phyloP scores from a whole-genome alignment of 2,797 vertebrate genomes.

The Aphelocoma californica region DNA sequence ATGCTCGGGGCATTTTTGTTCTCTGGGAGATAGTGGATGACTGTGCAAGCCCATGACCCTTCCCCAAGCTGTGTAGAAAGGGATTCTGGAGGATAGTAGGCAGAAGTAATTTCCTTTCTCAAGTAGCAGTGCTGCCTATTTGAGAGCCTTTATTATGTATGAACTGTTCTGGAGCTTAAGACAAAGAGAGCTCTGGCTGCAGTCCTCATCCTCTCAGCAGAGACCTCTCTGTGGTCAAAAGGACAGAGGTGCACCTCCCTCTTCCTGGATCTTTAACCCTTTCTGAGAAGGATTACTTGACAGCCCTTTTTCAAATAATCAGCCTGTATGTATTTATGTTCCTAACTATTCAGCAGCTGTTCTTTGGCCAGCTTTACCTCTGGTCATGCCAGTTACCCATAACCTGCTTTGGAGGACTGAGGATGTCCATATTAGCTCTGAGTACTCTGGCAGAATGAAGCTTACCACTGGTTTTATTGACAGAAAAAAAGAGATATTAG shows the following conservation, averaged over 20 bases:
- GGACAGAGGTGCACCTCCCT: neutral
- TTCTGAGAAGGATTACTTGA: neutral
- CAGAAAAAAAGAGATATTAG: neutral
- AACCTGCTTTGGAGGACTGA: neutral
- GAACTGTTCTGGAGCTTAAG: neutral
- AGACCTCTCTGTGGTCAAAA: neutral
- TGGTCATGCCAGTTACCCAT: neutral
- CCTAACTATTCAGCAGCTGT: neutral
- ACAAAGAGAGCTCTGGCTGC: neutral
- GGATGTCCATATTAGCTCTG: neutral
- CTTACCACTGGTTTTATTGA: neutral
- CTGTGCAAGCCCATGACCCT: neutral
- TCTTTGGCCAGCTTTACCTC: neutral
- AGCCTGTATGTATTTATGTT: neutral
- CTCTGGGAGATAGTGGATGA: neutral
- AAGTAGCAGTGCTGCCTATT: neutral
- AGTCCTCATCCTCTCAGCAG: neutral
- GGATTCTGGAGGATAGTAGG: neutral
- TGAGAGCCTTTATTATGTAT: neutral
- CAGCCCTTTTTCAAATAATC: neutral
- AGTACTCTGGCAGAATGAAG: neutral
- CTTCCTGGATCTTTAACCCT: neutral
- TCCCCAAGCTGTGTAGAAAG: neutral
- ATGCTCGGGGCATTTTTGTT: neutral
- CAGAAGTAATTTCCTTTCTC: neutral